A percentile compares a stretch with the other conserved stretches of the same genome.
phyloP scores from a whole-genome alignment of 2,113 vertebrate genomes.

The Xiphophorus maculatus region DNA sequence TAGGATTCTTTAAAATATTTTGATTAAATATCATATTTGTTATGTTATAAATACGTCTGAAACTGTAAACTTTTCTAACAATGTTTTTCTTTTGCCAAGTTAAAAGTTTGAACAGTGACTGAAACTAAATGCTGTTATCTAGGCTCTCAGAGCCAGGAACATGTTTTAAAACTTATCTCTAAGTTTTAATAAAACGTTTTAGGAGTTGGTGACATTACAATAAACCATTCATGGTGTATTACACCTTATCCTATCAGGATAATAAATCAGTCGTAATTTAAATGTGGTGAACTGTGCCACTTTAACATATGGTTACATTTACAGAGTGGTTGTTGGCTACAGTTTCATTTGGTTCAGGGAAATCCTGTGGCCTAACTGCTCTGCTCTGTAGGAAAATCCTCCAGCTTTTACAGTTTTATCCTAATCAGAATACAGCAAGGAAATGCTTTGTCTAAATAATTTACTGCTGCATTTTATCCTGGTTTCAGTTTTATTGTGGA shows the following conservation, averaged over 20 bases:
- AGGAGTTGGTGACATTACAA: background rate
- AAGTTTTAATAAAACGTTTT: background rate
- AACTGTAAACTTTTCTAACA: background rate
- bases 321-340: background rate
- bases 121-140: background rate
- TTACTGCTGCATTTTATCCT: too few species aligned
- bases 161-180: background rate
- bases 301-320: background rate
- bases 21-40: background rate
- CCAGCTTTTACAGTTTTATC: background rate
- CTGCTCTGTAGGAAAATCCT: slow-evolving; percentile 1
- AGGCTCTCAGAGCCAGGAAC: background rate
- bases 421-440: background rate
- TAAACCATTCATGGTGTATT: background rate
- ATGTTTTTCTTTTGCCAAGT: background rate
- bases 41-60: background rate
- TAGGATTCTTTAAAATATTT: background rate
- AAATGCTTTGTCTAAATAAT: background rate
- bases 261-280: background rate
- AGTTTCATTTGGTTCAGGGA: background rate
- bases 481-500: too few species aligned
- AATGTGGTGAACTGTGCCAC: background rate
- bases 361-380: background rate
- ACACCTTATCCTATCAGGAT: background rate
- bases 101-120: background rate